phyloP scores from a whole-genome alignment of 2,888 invertebrate species.

The Orthosia incerta region DNA sequence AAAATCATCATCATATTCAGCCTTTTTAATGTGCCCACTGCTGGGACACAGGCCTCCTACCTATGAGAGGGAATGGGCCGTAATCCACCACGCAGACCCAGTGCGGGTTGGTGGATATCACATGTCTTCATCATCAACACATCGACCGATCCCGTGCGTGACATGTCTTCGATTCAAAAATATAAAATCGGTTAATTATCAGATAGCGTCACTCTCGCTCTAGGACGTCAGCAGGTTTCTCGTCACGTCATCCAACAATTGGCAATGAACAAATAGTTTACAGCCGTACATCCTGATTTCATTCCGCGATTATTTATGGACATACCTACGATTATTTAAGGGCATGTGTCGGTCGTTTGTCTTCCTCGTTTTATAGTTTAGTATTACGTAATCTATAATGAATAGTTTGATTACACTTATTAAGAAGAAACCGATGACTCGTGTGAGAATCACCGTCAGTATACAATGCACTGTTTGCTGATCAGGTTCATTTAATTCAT shows the following conservation, averaged over 20 bases:
- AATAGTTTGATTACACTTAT: not conserved
- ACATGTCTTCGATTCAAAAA: too few species aligned
- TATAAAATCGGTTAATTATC: too few species aligned
- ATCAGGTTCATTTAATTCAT: not conserved
- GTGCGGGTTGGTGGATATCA: too few species aligned
- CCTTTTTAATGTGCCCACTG: too few species aligned
- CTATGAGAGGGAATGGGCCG: too few species aligned
- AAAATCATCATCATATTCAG: too few species aligned
- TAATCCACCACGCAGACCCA: too few species aligned
- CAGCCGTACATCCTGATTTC: conserved; percentile 41
- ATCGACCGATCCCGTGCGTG: too few species aligned
- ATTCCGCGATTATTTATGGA: conserved; percentile 39
- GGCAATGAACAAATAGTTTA: conserved; percentile 54
- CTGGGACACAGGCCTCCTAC: too few species aligned
- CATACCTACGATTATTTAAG: conserved; percentile 8
- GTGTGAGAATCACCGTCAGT: conserved; percentile 2
- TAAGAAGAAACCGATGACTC: conserved; percentile 1
- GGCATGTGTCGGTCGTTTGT: not conserved
- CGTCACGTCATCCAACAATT: conserved; percentile 53
- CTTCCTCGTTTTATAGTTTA: conserved; percentile 10
- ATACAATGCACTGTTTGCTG: conserved; percentile 17
- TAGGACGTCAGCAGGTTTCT: conserved; percentile 23
- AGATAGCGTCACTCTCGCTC: too few species aligned
- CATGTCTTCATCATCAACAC: too few species aligned
- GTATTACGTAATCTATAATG: conserved; percentile 2